phyloP scores from a whole-genome alignment of 1,140 invertebrate species.

The Pogonognathellus flavescens region DNA sequence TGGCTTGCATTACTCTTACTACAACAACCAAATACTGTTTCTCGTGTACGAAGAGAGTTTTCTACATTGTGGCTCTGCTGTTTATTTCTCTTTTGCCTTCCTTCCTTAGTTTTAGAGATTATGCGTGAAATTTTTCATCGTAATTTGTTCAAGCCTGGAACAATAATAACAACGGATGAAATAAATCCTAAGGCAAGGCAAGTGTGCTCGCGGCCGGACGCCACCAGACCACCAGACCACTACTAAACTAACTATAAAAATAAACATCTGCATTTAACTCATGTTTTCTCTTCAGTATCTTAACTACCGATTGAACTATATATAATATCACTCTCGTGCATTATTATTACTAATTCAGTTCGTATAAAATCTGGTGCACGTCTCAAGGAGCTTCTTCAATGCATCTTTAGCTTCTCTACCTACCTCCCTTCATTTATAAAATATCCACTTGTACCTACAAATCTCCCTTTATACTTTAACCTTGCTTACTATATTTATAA shows the following conservation, averaged over 20 bases:
- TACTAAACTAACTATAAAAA: not conserved
- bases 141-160: conserved; percentile 28
- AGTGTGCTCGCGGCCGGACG: conserved; percentile 36
- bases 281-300: not conserved
- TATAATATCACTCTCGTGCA: not conserved
- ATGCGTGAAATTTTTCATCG: conserved; percentile 23
- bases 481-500: too few relatives aligned
- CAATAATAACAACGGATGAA: conserved; percentile 25
- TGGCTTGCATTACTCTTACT: not conserved
- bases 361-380: not conserved
- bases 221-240: not conserved
- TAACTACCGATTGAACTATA: not conserved
- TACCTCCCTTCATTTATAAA: too few relatives aligned
- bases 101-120: conserved; percentile 13
- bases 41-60: not conserved
- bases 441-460: too few relatives aligned
- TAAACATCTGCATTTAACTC: not conserved
- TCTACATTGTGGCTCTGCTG: not conserved
- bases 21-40: not conserved
- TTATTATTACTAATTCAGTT: not conserved
- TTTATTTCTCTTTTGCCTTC: not conserved
- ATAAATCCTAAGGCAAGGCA: conserved; percentile 25
- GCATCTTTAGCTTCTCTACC: too few relatives aligned
- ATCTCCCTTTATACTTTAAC: too few relatives aligned
- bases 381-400: too few relatives aligned